Evolutionary conservation across 2,888 invertebrate species (phyloP).

Genomic region (Synanthedon myopaeformis): DNA sequence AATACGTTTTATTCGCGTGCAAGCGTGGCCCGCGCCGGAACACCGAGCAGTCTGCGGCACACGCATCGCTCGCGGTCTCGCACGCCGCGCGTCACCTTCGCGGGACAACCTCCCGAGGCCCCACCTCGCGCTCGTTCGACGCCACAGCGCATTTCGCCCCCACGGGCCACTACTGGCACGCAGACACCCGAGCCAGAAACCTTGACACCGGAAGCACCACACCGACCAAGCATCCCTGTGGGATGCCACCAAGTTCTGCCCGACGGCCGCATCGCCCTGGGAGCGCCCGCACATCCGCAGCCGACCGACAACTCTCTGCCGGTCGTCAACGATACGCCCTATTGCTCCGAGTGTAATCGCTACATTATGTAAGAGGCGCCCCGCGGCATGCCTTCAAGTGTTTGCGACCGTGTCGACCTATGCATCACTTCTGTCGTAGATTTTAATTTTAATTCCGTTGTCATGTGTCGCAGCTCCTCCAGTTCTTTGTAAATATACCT

Average conservation of each 20-base stretch:
- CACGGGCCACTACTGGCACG: slow-evolving; percentile 10
- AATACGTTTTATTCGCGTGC: slow-evolving; percentile 80
- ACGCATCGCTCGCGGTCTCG: slow-evolving; percentile 55
- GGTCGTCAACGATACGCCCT: slow-evolving; percentile 70
- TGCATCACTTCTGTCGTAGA: slow-evolving; percentile 48
- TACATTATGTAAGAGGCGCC: slow-evolving; percentile 85
- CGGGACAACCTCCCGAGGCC: slow-evolving; percentile 43
- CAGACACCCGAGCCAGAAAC: slow-evolving; percentile 22
- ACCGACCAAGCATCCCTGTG: slow-evolving; percentile 66
- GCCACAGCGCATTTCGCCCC: slow-evolving; percentile 24
- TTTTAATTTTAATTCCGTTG: slow-evolving; percentile 26
- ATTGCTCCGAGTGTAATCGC: slow-evolving; percentile 88
- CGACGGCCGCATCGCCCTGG: slow-evolving; percentile 64
- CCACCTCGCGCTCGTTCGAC: slow-evolving; percentile 35
- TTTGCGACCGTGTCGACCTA: slow-evolving; percentile 69
- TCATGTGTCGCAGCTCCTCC: slow-evolving; percentile 26
- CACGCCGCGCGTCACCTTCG: slow-evolving; percentile 51
- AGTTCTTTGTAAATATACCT: neutral
- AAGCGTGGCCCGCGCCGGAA: slow-evolving; percentile 80
- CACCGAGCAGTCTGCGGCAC: slow-evolving; percentile 72
- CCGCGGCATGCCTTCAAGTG: slow-evolving; percentile 57
- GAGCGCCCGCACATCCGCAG: slow-evolving; percentile 30
- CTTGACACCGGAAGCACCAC: slow-evolving; percentile 41
- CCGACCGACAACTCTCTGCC: slow-evolving; percentile 36
- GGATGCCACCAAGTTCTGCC: slow-evolving; percentile 64